These are phyloP conservation scores for Drosophila setosimentum DNA, from an alignment of 2,888 invertebrate genomes.

Conservation along the genomic window DNA sequence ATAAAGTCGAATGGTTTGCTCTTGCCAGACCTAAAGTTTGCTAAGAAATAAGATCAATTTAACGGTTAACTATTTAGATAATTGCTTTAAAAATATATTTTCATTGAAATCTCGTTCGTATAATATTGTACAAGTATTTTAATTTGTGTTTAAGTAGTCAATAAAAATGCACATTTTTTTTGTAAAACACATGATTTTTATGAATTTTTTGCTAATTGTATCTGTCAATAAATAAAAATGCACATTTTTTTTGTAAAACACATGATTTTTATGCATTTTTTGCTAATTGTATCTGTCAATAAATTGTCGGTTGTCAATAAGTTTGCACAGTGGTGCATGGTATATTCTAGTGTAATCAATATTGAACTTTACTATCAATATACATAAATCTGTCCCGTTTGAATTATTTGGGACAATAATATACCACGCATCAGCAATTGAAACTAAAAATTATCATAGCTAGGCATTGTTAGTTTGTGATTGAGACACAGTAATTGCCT, in stretches of 20 bases:
- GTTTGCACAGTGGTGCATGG: not conserved
- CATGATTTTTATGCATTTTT: not conserved
- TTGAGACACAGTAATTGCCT: not conserved
- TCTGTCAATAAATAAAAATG: not conserved
- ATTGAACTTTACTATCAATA: too few relatives aligned
- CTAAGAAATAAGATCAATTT: accelerated
- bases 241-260: too few relatives aligned
- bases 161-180: too few relatives aligned
- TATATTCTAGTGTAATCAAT: too few relatives aligned
- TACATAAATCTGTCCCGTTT: too few relatives aligned
- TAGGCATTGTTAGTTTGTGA: too few relatives aligned
- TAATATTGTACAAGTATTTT: not conserved
- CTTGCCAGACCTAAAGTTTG: not conserved
- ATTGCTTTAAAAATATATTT: not conserved
- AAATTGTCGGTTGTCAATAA: not conserved
- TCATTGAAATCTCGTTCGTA: not conserved
- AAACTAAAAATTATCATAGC: not conserved
- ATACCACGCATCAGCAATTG: not conserved
- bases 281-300: not conserved
- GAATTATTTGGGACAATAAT: not conserved
- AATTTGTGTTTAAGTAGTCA: not conserved
- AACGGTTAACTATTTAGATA: not conserved
- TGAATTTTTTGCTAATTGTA: not conserved
- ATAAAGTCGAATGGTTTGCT: too few relatives aligned
- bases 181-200: not conserved